phyloP scores from a whole-genome alignment of 2,797 vertebrate genomes.

The Notoglanidium macrostoma region DNA sequence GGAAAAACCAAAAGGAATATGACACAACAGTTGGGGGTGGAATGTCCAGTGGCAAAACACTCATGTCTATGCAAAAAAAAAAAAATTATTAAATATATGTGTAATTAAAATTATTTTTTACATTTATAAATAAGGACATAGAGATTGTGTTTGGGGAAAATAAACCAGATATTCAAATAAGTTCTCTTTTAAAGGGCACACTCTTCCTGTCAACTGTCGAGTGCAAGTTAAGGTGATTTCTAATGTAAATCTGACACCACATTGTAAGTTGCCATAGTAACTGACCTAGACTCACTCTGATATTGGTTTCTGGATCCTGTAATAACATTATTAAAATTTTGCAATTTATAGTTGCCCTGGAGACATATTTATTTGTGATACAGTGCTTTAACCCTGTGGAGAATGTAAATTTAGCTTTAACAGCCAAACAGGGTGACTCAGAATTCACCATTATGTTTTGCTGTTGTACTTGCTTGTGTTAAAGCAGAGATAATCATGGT shows the following conservation, averaged over 20 bases:
- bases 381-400: background rate
- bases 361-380: background rate
- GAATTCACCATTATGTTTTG: background rate
- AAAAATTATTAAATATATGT: background rate
- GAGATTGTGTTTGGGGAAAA: background rate
- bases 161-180: background rate
- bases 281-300: background rate
- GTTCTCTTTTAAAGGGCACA: background rate
- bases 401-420: background rate
- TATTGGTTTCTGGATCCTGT: background rate
- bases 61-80: background rate
- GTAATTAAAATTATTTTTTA: background rate
- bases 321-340: background rate
- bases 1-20: background rate
- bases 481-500: background rate
- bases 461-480: background rate
- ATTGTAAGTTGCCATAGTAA: background rate
- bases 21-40: background rate
- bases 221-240: background rate
- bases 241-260: background rate
- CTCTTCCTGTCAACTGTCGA: background rate
- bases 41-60: background rate
- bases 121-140: background rate
- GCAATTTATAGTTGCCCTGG: background rate
- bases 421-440: background rate